Evolutionary conservation across 2,888 invertebrate genomes (phyloP).

Genomic region (Portevinia maculata): DNA sequence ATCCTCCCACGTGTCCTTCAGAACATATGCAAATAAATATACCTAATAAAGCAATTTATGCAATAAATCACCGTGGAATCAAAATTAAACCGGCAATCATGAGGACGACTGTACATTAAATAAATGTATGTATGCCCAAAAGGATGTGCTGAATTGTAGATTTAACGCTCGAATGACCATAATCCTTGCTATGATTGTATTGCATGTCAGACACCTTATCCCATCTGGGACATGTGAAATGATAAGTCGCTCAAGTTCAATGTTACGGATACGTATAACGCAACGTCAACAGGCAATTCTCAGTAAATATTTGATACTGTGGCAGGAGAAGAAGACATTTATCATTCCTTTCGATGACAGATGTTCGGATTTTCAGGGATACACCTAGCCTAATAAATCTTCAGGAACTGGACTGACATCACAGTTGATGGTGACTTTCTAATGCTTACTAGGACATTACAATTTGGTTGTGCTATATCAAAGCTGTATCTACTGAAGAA

Average conservation of each 20-base stretch:
- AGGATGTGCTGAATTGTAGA: conserved; percentile 30
- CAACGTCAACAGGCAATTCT: conserved; percentile 21
- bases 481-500: not conserved
- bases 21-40: too few relatives aligned
- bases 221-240: conserved; percentile 7
- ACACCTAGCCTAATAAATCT: conserved; percentile 31
- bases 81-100: conserved; percentile 28
- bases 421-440: not conserved
- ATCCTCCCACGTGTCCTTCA: too few relatives aligned
- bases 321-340: conserved; percentile 7
- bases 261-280: conserved; percentile 34
- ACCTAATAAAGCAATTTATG: conserved; percentile 30
- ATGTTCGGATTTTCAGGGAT: conserved; percentile 25
- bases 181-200: not conserved
- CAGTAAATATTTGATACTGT: conserved; percentile 27
- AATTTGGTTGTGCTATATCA: conserved; percentile 6
- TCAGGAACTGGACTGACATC: not conserved
- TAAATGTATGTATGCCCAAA: conserved; percentile 6
- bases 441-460: not conserved
- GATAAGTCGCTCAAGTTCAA: conserved; percentile 4
- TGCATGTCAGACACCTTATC: not conserved
- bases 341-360: conserved; percentile 37
- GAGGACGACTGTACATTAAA: conserved; percentile 8
- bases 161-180: conserved; percentile 29
- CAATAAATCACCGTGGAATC: conserved; percentile 6